Percentiles rank a stretch among this genome's conserved stretches.
These are phyloP conservation scores for Acanthoscelides obtectus DNA, from an alignment of 2,888 invertebrate species.

Conservation along the genomic window DNA sequence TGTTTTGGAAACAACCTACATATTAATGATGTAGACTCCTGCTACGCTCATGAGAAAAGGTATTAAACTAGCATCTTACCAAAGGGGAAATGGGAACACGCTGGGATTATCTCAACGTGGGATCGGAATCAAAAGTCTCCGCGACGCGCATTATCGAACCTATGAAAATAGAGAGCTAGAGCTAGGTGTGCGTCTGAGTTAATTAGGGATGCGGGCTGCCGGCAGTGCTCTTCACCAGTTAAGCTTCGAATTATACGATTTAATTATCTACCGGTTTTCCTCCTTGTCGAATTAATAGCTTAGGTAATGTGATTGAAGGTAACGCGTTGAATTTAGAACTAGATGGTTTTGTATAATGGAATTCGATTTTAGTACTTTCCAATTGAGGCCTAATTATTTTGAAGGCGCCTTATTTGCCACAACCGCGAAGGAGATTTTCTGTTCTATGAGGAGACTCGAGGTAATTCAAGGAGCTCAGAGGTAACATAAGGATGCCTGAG, in stretches of 20 bases:
- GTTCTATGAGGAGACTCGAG: too few relatives aligned
- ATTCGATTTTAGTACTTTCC: too few relatives aligned
- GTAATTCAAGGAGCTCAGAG: too few relatives aligned
- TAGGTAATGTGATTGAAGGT: not conserved
- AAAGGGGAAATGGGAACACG: conserved; percentile 3
- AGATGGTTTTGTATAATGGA: not conserved
- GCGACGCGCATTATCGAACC: conserved; percentile 10
- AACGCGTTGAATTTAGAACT: not conserved
- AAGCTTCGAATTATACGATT: conserved; percentile 11
- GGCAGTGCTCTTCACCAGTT: conserved; percentile 5
- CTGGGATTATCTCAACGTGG: conserved; percentile 11
- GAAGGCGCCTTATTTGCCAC: too few relatives aligned
- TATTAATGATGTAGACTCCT: too few relatives aligned
- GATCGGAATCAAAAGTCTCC: conserved; percentile 13
- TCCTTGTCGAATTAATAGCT: not conserved
- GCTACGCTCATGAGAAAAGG: not conserved
- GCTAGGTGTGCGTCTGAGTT: conserved; percentile 9
- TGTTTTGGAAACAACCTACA: too few relatives aligned
- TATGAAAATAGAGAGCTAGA: conserved; percentile 7
- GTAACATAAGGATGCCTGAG: too few relatives aligned
- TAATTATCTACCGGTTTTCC: conserved; percentile 1
- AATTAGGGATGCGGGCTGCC: not conserved
- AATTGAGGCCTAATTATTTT: too few relatives aligned
- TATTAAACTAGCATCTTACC: not conserved
- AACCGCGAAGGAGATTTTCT: too few relatives aligned